phyloP scores from a whole-genome alignment of 2,797 vertebrate genomes.

The Crenuchus spilurus region DNA sequence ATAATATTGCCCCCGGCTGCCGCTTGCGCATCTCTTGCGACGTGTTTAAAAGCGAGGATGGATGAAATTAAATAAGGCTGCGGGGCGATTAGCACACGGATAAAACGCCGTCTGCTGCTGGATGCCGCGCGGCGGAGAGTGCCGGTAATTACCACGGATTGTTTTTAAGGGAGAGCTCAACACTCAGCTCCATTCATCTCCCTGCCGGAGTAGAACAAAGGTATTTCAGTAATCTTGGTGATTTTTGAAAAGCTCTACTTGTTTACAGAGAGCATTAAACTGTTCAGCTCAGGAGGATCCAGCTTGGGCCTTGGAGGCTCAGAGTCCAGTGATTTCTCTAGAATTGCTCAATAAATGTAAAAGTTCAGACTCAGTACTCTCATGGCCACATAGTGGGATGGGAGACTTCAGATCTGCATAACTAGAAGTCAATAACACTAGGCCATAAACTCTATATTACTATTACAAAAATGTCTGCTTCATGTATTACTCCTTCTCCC shows the following conservation, averaged over 20 bases:
- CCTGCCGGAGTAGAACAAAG: background rate
- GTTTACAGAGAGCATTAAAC: too few relatives aligned
- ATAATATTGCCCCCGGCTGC: slow-evolving; percentile 54
- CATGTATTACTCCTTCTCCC: too few relatives aligned
- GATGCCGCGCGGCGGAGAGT: slow-evolving; percentile 10
- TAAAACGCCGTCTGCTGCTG: slow-evolving; percentile 35
- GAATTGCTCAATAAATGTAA: too few relatives aligned
- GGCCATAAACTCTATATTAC: too few relatives aligned
- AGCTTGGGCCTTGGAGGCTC: background rate
- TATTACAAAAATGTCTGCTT: too few relatives aligned
- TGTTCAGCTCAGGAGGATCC: background rate
- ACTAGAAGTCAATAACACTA: too few relatives aligned
- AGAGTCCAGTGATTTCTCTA: too few relatives aligned
- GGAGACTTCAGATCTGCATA: too few relatives aligned
- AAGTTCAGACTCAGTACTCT: too few relatives aligned
- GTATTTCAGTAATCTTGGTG: background rate
- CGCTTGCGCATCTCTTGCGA: slow-evolving; percentile 31
- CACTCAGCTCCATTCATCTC: background rate
- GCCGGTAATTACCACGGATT: slow-evolving; percentile 32
- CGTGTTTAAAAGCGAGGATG: slow-evolving; percentile 32
- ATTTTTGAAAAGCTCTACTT: too few relatives aligned
- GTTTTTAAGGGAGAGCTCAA: slow-evolving; percentile 25
- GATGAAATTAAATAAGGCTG: slow-evolving; percentile 41
- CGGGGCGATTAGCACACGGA: slow-evolving; percentile 15
- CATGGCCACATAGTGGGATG: too few relatives aligned